phyloP scores from a whole-genome alignment of 2,797 vertebrate species.

The Coregonus suidteri region DNA sequence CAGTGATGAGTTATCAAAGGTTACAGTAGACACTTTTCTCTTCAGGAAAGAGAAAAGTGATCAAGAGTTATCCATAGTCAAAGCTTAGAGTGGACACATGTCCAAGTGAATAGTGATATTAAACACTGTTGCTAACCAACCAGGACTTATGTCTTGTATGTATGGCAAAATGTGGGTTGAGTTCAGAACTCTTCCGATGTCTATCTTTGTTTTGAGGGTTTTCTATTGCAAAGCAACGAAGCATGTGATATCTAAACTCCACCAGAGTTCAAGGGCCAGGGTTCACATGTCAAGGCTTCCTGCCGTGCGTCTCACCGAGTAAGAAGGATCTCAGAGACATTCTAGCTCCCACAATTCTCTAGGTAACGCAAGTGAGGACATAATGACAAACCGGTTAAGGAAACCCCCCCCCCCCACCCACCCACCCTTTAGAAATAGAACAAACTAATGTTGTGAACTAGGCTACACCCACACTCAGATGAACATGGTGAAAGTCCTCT shows the following conservation, averaged over 20 bases:
- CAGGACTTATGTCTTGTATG: not conserved
- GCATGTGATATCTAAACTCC: slow-evolving; percentile 32
- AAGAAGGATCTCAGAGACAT: slow-evolving; percentile 32
- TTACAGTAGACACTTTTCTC: not conserved
- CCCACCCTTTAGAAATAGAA: too few species aligned
- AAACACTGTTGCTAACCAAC: not conserved
- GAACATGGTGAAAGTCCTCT: not conserved
- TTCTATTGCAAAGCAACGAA: slow-evolving; percentile 15
- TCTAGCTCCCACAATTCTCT: slow-evolving; percentile 34
- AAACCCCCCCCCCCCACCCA: not conserved
- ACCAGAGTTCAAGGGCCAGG: slow-evolving; percentile 34
- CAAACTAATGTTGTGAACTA: too few species aligned
- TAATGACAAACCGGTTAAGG: slow-evolving; percentile 48
- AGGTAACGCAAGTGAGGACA: slow-evolving; percentile 26
- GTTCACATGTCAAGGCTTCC: slow-evolving; percentile 46
- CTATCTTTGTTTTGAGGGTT: slow-evolving; percentile 23
- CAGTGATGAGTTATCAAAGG: not conserved
- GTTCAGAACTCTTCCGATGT: slow-evolving; percentile 21
- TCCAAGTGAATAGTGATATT: not conserved
- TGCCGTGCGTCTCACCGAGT: slow-evolving; percentile 15
- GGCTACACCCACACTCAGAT: not conserved
- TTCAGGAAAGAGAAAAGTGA: not conserved
- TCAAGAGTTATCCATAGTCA: not conserved
- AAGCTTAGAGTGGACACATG: not conserved
- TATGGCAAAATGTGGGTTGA: slow-evolving; percentile 21